A percentile compares a stretch with the other conserved stretches of the same genome.
Evolutionary conservation across 2,113 vertebrate species (phyloP).

Genomic region (Fregetta grallaria): DNA sequence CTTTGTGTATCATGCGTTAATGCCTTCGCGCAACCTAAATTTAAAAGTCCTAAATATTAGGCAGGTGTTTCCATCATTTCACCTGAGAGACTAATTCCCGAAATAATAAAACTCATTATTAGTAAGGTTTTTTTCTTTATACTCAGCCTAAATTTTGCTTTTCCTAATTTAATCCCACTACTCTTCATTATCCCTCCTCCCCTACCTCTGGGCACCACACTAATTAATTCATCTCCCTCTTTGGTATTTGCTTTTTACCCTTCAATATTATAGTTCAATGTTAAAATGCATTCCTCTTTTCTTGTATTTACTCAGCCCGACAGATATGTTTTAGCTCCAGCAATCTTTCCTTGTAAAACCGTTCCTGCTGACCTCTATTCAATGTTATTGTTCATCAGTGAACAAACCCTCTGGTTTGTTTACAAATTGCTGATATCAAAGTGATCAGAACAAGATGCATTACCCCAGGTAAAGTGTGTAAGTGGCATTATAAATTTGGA

Average conservation of each 20-base stretch:
- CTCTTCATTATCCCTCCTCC: slow-evolving; percentile 52
- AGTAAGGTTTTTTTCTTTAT: slow-evolving; percentile 5
- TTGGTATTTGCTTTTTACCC: slow-evolving; percentile 33
- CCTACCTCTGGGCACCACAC: slow-evolving; percentile 22
- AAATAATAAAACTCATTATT: slow-evolving; percentile 65
- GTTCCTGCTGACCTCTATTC: slow-evolving; percentile 30
- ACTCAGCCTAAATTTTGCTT: slow-evolving; percentile 60
- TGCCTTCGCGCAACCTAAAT: background rate
- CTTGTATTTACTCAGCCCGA: slow-evolving; percentile 10
- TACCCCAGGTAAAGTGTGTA: background rate
- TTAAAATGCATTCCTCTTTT: slow-evolving; percentile 11
- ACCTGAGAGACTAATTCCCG: slow-evolving; percentile 48
- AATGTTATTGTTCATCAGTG: slow-evolving; percentile 6
- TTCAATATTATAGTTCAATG: slow-evolving; percentile 57
- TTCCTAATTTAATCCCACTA: slow-evolving; percentile 66
- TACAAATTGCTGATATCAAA: background rate
- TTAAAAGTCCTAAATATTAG: slow-evolving; percentile 17
- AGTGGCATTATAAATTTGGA: background rate
- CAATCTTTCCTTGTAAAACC: slow-evolving; percentile 7
- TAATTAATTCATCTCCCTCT: slow-evolving; percentile 63
- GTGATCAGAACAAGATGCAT: slow-evolving; percentile 4
- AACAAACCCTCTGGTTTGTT: slow-evolving; percentile 14
- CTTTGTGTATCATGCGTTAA: background rate
- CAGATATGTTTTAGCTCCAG: background rate
- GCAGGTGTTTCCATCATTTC: slow-evolving; percentile 38